Percentiles rank a stretch among this genome's conserved stretches.
Conservation (phyloP, 2,113 vertebrate genomes). For the Lophius piscatorius region DNA sequence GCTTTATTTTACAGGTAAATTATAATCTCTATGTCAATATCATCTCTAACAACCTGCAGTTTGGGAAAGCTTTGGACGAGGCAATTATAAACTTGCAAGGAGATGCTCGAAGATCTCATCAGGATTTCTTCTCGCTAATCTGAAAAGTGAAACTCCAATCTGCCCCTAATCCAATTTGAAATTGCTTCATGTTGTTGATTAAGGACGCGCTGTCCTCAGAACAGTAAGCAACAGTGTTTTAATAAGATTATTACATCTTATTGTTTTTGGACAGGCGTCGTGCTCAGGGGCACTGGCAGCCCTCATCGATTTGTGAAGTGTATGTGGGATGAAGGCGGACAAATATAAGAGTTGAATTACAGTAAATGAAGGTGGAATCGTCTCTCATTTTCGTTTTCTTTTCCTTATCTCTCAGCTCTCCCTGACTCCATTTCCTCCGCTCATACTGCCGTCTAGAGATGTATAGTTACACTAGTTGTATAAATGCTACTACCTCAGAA, state of each 20-base stretch:
- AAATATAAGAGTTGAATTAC: slow-evolving; percentile 19
- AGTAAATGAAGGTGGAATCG: slow-evolving; percentile 21
- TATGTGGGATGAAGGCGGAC: neutral
- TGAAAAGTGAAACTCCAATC: slow-evolving; percentile 38
- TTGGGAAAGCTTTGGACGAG: slow-evolving; percentile 26
- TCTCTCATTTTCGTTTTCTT: slow-evolving; percentile 17
- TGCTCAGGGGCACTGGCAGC: neutral
- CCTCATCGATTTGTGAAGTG: neutral
- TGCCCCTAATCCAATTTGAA: slow-evolving; percentile 39
- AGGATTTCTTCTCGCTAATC: slow-evolving; percentile 25
- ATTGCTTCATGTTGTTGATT: slow-evolving; percentile 32
- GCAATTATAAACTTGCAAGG: slow-evolving; percentile 21
- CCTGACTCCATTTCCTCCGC: slow-evolving; percentile 14
- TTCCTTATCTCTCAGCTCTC: slow-evolving; percentile 7
- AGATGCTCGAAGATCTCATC: slow-evolving; percentile 1
- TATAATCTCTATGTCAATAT: slow-evolving; percentile 50
- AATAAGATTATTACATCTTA: slow-evolving; percentile 10
- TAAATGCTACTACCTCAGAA: too few relatives aligned
- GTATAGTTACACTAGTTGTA: too few relatives aligned
- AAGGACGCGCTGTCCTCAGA: slow-evolving; percentile 25
- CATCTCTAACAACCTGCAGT: slow-evolving; percentile 33
- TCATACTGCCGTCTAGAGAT: too few relatives aligned
- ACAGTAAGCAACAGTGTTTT: slow-evolving; percentile 33
- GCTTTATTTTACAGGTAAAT: slow-evolving; percentile 37
- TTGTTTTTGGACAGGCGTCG: slow-evolving; percentile 25